phyloP scores from a whole-genome alignment of 2,797 vertebrate species.

The Macropus fuliginosus region DNA sequence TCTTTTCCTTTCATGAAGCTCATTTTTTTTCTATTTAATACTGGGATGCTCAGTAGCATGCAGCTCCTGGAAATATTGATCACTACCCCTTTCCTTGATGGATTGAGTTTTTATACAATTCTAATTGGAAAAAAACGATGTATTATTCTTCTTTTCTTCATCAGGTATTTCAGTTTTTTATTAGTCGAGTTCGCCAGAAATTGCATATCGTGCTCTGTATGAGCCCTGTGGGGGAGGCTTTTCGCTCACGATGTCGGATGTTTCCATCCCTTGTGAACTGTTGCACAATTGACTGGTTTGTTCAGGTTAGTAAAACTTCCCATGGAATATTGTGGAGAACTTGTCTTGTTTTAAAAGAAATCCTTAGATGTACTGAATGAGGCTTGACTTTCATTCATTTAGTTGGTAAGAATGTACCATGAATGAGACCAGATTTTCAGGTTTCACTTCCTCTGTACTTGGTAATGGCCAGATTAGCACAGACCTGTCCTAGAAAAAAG shows the following conservation, averaged over 20 bases:
- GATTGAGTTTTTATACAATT: conserved; percentile 20
- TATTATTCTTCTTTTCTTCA: not conserved
- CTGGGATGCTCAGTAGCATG: not conserved
- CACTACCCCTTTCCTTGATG: not conserved
- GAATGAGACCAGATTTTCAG: not conserved
- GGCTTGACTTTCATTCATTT: not conserved
- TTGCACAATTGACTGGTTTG: conserved; percentile 93
- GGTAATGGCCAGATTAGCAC: not conserved
- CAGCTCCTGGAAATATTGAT: not conserved
- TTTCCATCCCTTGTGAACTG: conserved; percentile 93
- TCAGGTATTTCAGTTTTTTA: conserved; percentile 91
- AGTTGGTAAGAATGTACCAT: not conserved
- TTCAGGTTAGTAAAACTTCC: conserved; percentile 85
- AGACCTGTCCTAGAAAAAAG: not conserved
- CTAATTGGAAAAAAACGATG: conserved; percentile 38
- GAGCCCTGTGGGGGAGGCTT: conserved; percentile 91
- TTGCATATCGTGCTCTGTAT: conserved; percentile 92
- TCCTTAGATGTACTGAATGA: not conserved
- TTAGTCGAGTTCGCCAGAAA: conserved; percentile 90
- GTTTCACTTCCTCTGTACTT: not conserved
- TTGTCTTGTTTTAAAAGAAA: not conserved
- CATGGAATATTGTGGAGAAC: not conserved
- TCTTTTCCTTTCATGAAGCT: conserved; percentile 23
- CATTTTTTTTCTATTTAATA: not conserved
- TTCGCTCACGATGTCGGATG: conserved; percentile 91